Percentiles rank a stretch among this genome's conserved stretches.
Evolutionary conservation across 2,888 invertebrate genomes (phyloP).

Genomic region (Osedax fenrisi): DNA sequence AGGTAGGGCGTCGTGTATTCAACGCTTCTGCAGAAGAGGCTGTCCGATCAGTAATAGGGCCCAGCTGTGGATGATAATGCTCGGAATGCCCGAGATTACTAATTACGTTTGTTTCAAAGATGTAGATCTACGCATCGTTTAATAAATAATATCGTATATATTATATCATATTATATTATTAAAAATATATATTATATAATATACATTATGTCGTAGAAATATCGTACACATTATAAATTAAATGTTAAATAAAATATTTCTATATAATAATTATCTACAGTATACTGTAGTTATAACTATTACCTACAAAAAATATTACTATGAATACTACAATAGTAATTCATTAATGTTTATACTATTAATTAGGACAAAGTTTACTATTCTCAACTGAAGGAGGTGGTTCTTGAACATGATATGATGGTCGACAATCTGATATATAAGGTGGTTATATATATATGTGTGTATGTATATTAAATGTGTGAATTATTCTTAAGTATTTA

Average conservation of each 20-base stretch:
- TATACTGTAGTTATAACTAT: too few relatives aligned
- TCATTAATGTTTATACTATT: too few relatives aligned
- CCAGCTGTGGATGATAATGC: not conserved
- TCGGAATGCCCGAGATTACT: not conserved
- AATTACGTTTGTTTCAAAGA: too few relatives aligned
- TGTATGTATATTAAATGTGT: too few relatives aligned
- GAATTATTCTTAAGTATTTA: conserved; percentile 14
- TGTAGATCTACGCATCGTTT: too few relatives aligned
- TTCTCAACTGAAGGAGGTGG: conserved; percentile 66
- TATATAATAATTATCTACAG: too few relatives aligned
- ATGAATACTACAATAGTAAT: too few relatives aligned
- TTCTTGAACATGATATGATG: conserved; percentile 76
- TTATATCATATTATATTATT: not conserved
- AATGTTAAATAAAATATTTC: too few relatives aligned
- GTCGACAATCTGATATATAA: conserved; percentile 86
- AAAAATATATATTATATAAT: too few relatives aligned
- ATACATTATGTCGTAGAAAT: not conserved
- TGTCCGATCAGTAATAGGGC: not conserved
- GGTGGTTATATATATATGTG: too few relatives aligned
- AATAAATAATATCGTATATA: not conserved
- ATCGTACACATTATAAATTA: not conserved
- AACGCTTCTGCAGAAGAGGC: not conserved
- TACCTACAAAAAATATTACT: too few relatives aligned
- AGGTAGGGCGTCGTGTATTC: not conserved
- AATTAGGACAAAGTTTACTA: conserved; percentile 56